Base-by-base conservation (phyloP, 2,888 invertebrate genomes). In the Eupithecia insigniata region DNA sequence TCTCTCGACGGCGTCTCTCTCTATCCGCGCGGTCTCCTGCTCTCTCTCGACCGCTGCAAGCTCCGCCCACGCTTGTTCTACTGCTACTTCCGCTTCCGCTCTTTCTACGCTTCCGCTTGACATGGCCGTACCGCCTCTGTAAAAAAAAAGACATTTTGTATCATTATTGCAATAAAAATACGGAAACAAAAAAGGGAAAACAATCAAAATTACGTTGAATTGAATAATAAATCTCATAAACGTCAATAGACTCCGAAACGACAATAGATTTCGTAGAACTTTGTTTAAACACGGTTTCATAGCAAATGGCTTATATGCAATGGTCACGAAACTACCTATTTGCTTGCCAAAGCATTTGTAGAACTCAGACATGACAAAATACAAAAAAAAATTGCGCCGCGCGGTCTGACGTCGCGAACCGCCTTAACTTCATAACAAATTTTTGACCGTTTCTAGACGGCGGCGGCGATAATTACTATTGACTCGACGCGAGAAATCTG, bases 51-150 rank as follows among this genome's bases (percentile, higher is more conserved):
- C 97, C 73, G 97, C 97, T 12, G 97, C 96, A 36, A 98, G 91
- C 87, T 98, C 98, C 0, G 96, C 95, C 97, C 97, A 97, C 61
- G 98, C 97, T 84, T 97, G 97, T 82, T 97, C 97, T 62, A 97
- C 95, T 0, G 96, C 96, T 58, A 95, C 93, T 80, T 96, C 96
- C 0, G 96, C 96, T 80, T 96, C 96, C 0, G 93, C 93, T 16
- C 94, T 90, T 83, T 94, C 93, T 67, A 84, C 86, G 75, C 88
- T 85, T 30, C 83, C 81, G 0, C 82, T 77, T 0, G 84, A 83
- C 36, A 83, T 62, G 1, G 85, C 88, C 2, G 89, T 87, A 16
- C 87, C 85, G 28, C 87, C 87, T 76, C 87, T 87, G 78, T 65
- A 36, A 32, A 46, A n/a, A 10, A n/a, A 43, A 34, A 8, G 7